Conservation (phyloP, 2,888 invertebrate genomes). For the Julus scandinavius region DNA sequence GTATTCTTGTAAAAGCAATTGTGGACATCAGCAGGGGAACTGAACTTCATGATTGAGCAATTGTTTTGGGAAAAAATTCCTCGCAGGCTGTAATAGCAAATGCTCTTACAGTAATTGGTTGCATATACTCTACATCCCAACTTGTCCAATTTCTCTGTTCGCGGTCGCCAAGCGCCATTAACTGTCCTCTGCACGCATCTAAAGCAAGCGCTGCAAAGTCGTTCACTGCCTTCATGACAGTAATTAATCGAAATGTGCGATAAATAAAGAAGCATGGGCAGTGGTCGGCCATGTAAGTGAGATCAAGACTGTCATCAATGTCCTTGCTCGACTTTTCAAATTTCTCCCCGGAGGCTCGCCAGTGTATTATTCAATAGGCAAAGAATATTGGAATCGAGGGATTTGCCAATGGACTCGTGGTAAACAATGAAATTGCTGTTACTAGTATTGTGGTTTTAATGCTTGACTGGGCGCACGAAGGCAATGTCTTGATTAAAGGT, state of each 20-base stretch:
- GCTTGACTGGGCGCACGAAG: neutral
- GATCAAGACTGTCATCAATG: slow-evolving; percentile 35
- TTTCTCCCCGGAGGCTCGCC: neutral
- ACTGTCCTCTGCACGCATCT: neutral
- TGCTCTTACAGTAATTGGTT: neutral
- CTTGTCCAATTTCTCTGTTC: neutral
- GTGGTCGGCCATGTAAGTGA: slow-evolving; percentile 2
- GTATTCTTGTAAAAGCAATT: too few species aligned
- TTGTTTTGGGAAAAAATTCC: neutral
- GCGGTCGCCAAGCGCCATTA: slow-evolving; percentile 1
- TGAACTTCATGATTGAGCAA: neutral
- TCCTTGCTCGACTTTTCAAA: slow-evolving; percentile 17
- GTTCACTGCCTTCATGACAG: slow-evolving; percentile 10
- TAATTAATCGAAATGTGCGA: slow-evolving; percentile 39
- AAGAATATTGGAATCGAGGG: slow-evolving; percentile 34
- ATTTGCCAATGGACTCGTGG: slow-evolving; percentile 17
- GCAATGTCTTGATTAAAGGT: neutral
- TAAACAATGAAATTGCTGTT: slow-evolving; percentile 35
- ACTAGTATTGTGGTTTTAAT: neutral
- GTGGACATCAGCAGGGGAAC: too few species aligned
- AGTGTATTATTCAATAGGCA: slow-evolving; percentile 32
- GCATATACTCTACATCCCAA: neutral
- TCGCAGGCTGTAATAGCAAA: neutral
- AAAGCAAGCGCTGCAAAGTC: neutral
- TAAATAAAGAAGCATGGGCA: slow-evolving; percentile 31